Evolutionary conservation across 2,888 invertebrate genomes (phyloP).

Genomic region (Psylliodes chrysocephalus): DNA sequence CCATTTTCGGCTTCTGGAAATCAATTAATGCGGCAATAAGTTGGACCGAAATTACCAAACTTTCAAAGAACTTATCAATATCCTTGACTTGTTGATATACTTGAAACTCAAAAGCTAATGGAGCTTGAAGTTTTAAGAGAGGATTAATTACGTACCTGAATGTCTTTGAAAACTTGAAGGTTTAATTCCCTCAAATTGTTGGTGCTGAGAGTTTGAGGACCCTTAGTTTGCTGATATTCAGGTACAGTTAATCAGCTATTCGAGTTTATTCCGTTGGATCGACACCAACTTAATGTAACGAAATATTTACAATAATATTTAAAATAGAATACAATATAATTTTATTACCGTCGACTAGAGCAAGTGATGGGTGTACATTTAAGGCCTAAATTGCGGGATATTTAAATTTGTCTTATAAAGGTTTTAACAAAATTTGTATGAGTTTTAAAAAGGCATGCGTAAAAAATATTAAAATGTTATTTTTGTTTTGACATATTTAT

Average conservation of each 20-base stretch:
- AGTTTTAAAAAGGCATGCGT: too few relatives aligned
- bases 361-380: too few relatives aligned
- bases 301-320: too few relatives aligned
- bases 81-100: conserved; percentile 29
- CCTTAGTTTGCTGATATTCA: conserved; percentile 77
- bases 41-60: not conserved
- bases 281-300: conserved; percentile 73
- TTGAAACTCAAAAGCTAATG: conserved; percentile 21
- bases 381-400: too few relatives aligned
- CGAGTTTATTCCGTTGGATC: conserved; percentile 76
- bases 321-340: too few relatives aligned
- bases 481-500: too few relatives aligned
- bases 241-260: conserved; percentile 73
- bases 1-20: not conserved
- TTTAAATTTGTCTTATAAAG: too few relatives aligned
- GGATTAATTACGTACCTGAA: conserved; percentile 24
- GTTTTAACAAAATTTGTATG: too few relatives aligned
- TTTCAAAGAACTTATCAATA: conserved; percentile 8
- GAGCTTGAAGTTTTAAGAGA: conserved; percentile 15
- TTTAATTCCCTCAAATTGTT: conserved; percentile 79
- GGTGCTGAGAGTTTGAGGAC: conserved; percentile 79
- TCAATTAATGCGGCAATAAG: conserved; percentile 4
- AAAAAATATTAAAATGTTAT: too few relatives aligned
- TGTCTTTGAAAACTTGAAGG: conserved; percentile 64
- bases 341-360: too few relatives aligned